Evolutionary conservation across 2,797 vertebrate species (phyloP).

Genomic region (Enteromius thamalakanensis): DNA sequence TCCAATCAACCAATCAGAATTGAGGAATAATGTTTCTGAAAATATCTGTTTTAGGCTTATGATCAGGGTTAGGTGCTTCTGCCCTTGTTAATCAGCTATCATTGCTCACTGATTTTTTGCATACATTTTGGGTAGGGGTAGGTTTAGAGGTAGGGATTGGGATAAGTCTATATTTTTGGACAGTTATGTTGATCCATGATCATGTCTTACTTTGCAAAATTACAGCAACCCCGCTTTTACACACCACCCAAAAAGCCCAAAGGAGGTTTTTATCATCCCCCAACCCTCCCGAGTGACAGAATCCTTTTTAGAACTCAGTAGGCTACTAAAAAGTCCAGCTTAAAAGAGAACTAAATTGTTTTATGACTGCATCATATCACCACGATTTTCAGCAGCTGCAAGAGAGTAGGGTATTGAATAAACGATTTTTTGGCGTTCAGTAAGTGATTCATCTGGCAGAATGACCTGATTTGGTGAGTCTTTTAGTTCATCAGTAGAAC

Average conservation of each 20-base stretch:
- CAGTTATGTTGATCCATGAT: too few species aligned
- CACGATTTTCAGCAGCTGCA: not conserved
- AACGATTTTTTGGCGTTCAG: not conserved
- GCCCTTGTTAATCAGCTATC: too few species aligned
- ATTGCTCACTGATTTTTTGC: too few species aligned
- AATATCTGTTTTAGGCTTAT: too few species aligned
- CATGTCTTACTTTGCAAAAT: too few species aligned
- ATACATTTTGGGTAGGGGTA: too few species aligned
- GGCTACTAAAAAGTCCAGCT: not conserved
- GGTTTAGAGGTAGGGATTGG: too few species aligned
- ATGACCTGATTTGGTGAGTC: not conserved
- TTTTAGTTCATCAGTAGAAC: not conserved
- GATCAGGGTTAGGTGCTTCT: too few species aligned
- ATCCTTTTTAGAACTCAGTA: not conserved
- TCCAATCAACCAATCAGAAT: too few species aligned
- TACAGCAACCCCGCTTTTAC: too few species aligned
- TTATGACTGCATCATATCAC: not conserved
- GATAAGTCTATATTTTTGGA: too few species aligned
- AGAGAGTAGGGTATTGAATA: not conserved
- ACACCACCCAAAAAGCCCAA: constrained; percentile 54
- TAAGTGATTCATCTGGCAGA: not conserved
- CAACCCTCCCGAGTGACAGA: not conserved
- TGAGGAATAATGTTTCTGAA: too few species aligned
- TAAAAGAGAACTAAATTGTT: not conserved
- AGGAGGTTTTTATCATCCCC: constrained; percentile 66